Base-by-base conservation (phyloP, 2,113 vertebrate genomes). In the Larimichthys polyactis region DNA sequence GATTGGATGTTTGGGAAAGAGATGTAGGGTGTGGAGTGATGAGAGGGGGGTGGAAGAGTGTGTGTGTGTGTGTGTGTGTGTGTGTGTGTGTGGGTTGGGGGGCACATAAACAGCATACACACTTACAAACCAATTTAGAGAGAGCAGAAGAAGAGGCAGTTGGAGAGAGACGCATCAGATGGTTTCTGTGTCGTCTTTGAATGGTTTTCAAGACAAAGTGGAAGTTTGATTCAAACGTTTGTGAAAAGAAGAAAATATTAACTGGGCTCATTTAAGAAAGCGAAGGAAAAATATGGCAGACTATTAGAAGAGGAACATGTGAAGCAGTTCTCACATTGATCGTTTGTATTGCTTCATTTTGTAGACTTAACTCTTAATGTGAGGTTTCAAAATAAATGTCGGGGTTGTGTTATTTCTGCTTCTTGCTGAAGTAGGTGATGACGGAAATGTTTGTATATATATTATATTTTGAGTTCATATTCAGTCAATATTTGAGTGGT, bases 1-100 rank as follows among this genome's bases (percentile, higher is more conserved):
- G 74, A 81, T 68, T 87, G 79, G 75, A 81, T 75, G 80, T 80
- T n/a, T 71, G 48, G 63, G 71, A 67, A 66, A 71, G 66, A 14
- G 67, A 57, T 24, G 40, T 55, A 20, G 59, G n/a, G 48, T 29
- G 19, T 8, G n/a, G 24, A 20, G 57, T 9, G 29, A 40, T 9
- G 3, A 32, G 9, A 44, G 65, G 66, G 27, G 52, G 27, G 59
- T 29, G 58, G 11, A 11, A 12, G 19, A 7, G 40, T 16, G 48
- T 24, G 46, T 43, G 55, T 69, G 44, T 69, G 65, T 27, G 27
- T 40, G 65, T 52, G 44, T 54, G 36, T 60, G 79, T 32, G 54
- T 52, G 20, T 77, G 48, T 48, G 24, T n/a, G n/a, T n/a, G n/a
- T n/a, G n/a, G 22, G 0, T 22, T 5, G 8, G 0, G 51, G 16